Conservation (phyloP, 1,140 invertebrate genomes). For the Bombus haemorrhoidalis region DNA sequence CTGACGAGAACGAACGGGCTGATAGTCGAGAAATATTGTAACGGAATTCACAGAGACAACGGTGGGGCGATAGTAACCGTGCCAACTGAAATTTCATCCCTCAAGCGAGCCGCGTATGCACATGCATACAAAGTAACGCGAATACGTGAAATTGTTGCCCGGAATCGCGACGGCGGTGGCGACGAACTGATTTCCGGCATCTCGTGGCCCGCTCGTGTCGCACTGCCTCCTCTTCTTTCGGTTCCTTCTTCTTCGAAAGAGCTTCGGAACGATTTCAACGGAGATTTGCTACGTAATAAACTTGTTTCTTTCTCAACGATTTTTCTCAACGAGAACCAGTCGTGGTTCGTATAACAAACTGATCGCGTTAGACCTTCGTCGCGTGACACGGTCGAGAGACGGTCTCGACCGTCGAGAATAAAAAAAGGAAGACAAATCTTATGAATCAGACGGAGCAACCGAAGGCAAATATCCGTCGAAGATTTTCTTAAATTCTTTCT, state of each 20-base stretch:
- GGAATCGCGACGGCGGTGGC: background rate
- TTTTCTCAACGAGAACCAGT: background rate
- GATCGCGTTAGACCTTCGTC: background rate
- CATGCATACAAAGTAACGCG: constrained; percentile 8
- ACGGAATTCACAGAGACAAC: constrained; percentile 56
- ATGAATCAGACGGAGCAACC: background rate
- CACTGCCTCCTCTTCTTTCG: background rate
- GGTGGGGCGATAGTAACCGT: constrained; percentile 48
- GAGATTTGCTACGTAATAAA: constrained; percentile 19
- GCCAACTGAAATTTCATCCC: constrained; percentile 64
- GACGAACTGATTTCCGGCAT: constrained; percentile 42
- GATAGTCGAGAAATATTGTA: constrained; percentile 59
- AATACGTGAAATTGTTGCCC: constrained; percentile 31
- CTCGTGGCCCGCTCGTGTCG: background rate
- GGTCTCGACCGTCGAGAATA: no score
- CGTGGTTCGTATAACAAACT: background rate
- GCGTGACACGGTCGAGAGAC: background rate
- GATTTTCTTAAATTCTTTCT: background rate
- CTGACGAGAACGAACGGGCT: constrained; percentile 29
- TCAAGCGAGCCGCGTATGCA: background rate
- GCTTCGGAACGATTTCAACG: background rate
- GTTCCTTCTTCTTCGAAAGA: background rate
- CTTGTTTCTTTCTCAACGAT: background rate
- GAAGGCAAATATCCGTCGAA: background rate
- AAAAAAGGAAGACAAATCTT: background rate